Evolutionary conservation across 2,888 invertebrate genomes (phyloP), one percentile per base, ranked within the genome.

Genomic region (Trissolcus brochymenae): DNA sequence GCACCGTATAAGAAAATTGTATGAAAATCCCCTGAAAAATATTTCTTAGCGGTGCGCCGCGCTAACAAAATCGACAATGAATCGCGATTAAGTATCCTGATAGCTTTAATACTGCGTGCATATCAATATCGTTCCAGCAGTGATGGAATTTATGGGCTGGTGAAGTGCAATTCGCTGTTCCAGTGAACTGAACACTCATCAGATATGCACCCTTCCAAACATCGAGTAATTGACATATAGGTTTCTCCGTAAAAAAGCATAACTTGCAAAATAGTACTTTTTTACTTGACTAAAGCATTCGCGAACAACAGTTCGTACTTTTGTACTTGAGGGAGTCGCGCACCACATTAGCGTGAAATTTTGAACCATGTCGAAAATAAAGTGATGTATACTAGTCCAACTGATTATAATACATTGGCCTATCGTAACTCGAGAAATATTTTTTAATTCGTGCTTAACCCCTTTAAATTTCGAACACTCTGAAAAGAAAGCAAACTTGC

Each of bases 121-220:
- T 79, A 80, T 78, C 79, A 66, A 77, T 76, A 72, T 64, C 75
- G 61, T 60, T 78, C 62, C 54, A 67, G 54, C 61, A 76, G 79
- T 68, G 79, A 76, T 77, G 81, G 81, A 83, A 84, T 86, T 87
- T 85, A 85, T 85, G 83, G 85, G 77, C 74, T 78, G 81, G 80
- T 82, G 83, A 85, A 87, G 86, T 88, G 86, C 85, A 84, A 79
- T 87, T 86, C 83, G 83, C 80, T 87, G 87, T 88, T 86, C 81
- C 81, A 81, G 78, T 60, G 76, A 81, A 81, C 78, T 79, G 77
- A 81, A 77, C 81, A 84, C 85, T 87, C 86, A 86, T 87, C 85
- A 83, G 84, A 83, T 85, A 86, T 84, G 84, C 84, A 80, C 82
- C 80, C 81, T 81, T 76, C 71, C 81, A 57, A 79, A 70, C 66